These are phyloP conservation scores for Cepphus grylle DNA, from an alignment of 2,113 vertebrate species.

Conservation along the genomic window DNA sequence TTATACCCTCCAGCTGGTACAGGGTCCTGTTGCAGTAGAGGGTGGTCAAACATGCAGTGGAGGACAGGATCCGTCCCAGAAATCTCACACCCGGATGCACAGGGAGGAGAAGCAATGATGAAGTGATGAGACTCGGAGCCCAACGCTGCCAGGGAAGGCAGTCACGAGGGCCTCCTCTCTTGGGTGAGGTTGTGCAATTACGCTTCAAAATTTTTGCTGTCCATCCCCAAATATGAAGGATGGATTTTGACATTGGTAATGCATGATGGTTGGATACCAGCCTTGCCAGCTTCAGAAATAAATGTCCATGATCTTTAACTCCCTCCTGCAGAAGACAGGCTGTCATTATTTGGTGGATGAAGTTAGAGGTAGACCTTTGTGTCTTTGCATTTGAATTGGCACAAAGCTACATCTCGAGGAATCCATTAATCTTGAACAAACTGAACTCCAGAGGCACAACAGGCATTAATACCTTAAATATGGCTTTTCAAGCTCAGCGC, in stretches of 20 bases:
- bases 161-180: neutral
- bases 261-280: neutral
- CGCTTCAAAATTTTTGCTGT: neutral
- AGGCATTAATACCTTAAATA: conserved; percentile 55
- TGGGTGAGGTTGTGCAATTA: neutral
- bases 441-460: conserved; percentile 8
- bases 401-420: conserved; percentile 10
- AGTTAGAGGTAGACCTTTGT: neutral
- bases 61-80: neutral
- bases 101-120: neutral
- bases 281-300: neutral
- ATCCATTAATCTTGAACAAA: conserved; percentile 19
- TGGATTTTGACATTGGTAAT: neutral
- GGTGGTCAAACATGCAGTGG: neutral
- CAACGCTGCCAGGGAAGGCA: neutral
- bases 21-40: neutral
- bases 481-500: neutral
- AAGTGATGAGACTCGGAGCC: neutral
- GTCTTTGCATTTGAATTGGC: conserved; percentile 24
- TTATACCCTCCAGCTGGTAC: neutral
- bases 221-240: neutral
- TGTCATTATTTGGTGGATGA: neutral
- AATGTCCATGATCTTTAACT: neutral
- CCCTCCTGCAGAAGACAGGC: neutral
- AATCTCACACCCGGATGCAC: neutral